Conservation (phyloP, 37 sponge, comb jelly and placozoan genomes). For the Eunapius fragilis region DNA sequence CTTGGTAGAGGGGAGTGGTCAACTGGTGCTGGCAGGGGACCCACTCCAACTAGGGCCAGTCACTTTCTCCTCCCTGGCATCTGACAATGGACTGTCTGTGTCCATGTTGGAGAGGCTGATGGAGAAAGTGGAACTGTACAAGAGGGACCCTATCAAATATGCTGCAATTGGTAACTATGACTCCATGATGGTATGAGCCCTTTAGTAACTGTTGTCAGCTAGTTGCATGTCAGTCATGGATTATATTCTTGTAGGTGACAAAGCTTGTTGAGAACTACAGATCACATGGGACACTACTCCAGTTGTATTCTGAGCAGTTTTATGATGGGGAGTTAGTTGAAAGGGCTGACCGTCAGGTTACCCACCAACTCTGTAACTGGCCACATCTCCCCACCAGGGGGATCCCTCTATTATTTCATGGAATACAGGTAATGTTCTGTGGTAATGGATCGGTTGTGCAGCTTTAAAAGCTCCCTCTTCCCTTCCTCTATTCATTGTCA, state of each 20-base stretch:
- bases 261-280: slow-evolving; percentile 81
- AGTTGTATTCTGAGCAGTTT: slow-evolving; percentile 67
- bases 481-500: neutral
- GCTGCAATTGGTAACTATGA: slow-evolving; percentile 66
- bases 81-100: slow-evolving; percentile 54
- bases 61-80: slow-evolving; percentile 43
- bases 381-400: slow-evolving; percentile 52
- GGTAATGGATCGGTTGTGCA: too few relatives aligned
- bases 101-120: slow-evolving; percentile 80
- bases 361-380: slow-evolving; percentile 44
- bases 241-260: slow-evolving; percentile 52
- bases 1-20: slow-evolving; percentile 38
- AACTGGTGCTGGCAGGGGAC: slow-evolving; percentile 75
- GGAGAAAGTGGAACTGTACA: slow-evolving; percentile 41
- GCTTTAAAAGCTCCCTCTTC: neutral
- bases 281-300: slow-evolving; percentile 57
- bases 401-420: slow-evolving; percentile 81
- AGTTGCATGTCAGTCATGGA: too few relatives aligned
- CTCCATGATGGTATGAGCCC: slow-evolving; percentile 36
- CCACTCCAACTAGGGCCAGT: slow-evolving; percentile 83
- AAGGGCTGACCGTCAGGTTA: slow-evolving; percentile 43
- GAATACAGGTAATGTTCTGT: too few relatives aligned
- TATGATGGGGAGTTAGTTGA: slow-evolving; percentile 75
- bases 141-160: slow-evolving; percentile 40
- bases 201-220: too few relatives aligned